These are phyloP conservation scores for Anastrepha ludens DNA, from an alignment of 1,140 invertebrate genomes.

Conservation along the genomic window DNA sequence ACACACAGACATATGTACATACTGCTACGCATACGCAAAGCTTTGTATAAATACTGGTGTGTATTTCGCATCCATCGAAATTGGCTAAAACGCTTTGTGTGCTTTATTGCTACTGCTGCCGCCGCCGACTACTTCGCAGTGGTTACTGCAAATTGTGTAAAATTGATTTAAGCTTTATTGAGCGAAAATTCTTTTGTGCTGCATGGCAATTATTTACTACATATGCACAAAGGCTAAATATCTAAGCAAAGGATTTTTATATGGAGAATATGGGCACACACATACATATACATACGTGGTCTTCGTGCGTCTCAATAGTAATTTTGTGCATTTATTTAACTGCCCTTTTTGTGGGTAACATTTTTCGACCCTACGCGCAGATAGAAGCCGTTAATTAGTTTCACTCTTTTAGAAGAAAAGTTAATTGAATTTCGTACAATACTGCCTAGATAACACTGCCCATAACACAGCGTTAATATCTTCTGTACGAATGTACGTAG, in stretches of 20 bases:
- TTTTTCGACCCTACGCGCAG: neutral
- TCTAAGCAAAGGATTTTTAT: too few relatives aligned
- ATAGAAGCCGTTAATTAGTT: slow-evolving; percentile 39
- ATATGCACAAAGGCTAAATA: neutral
- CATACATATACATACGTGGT: neutral
- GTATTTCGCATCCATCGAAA: neutral
- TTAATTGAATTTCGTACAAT: slow-evolving; percentile 14
- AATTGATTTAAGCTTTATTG: slow-evolving; percentile 50
- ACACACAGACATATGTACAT: neutral
- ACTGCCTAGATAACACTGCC: too few relatives aligned
- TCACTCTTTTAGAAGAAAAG: slow-evolving; percentile 25
- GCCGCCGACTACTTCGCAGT: neutral
- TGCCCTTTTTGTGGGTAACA: neutral
- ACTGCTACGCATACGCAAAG: neutral
- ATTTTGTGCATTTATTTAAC: slow-evolving; percentile 10
- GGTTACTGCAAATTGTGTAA: slow-evolving; percentile 36
- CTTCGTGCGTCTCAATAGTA: neutral
- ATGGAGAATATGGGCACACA: neutral
- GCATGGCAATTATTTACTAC: slow-evolving; percentile 4
- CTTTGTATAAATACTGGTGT: neutral
- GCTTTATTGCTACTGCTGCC: too few relatives aligned
- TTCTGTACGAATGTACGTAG: too few relatives aligned
- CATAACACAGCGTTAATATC: too few relatives aligned
- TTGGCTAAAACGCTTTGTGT: slow-evolving; percentile 34
- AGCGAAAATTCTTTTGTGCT: slow-evolving; percentile 47